A percentile compares a stretch with the other conserved stretches of the same genome.
These are phyloP conservation scores for Aradophagus sp. DNA, from an alignment of 1,140 invertebrate genomes.

Conservation along the genomic window DNA sequence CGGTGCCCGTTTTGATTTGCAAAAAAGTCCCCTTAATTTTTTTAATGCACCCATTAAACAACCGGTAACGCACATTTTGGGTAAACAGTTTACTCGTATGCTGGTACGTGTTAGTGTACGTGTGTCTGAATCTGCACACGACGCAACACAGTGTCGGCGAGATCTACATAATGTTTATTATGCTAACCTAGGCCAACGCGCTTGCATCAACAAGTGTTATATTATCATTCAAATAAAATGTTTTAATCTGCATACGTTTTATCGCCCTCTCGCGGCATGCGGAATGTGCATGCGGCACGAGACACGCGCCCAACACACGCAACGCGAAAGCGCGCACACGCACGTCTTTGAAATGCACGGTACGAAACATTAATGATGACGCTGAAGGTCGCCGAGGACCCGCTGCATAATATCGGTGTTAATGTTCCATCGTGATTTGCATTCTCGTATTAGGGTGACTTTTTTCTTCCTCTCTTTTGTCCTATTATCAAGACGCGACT, in stretches of 20 bases:
- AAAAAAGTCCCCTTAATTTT: constrained; percentile 36
- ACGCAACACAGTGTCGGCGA: too few species aligned
- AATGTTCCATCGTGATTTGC: constrained; percentile 55
- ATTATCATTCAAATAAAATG: constrained; percentile 77
- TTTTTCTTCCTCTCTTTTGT: constrained; percentile 46
- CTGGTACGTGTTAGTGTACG: constrained; percentile 4
- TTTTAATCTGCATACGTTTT: constrained; percentile 76
- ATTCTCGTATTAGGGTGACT: constrained; percentile 53
- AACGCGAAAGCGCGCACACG: constrained; percentile 51
- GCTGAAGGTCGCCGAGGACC: constrained; percentile 60
- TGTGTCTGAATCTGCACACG: constrained; percentile 12
- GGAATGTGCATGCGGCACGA: constrained; percentile 71
- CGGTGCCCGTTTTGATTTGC: too few species aligned
- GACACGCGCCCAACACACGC: constrained; percentile 65
- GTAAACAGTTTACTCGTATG: constrained; percentile 2
- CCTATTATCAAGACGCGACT: constrained; percentile 27
- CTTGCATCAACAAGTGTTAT: constrained; percentile 76
- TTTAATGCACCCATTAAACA: constrained; percentile 31
- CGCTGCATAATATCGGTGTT: constrained; percentile 57
- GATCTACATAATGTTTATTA: constrained; percentile 76
- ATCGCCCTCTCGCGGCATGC: constrained; percentile 71
- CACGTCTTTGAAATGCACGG: constrained; percentile 55
- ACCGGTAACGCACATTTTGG: constrained; percentile 32
- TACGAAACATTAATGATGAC: constrained; percentile 61
- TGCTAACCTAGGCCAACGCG: constrained; percentile 75